Conservation (phyloP, 2,113 vertebrate species). For the Chinchilla lanigera region DNA sequence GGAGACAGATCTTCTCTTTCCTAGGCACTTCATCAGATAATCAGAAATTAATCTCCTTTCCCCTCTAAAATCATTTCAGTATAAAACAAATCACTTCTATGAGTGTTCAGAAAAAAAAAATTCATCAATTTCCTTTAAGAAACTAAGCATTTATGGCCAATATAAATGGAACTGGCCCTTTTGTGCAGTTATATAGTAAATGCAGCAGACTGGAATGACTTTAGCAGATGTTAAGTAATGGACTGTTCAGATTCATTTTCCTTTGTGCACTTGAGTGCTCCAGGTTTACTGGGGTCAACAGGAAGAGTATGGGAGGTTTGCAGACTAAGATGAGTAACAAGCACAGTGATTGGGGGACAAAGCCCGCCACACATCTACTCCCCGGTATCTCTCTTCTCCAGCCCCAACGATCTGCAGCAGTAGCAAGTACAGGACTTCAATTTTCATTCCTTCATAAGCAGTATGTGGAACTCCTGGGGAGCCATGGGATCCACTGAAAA, state of each 20-base stretch:
- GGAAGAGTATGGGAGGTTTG: background rate
- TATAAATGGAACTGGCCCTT: background rate
- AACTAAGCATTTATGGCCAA: conserved; percentile 28
- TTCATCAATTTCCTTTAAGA: conserved; percentile 1
- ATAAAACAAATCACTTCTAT: background rate
- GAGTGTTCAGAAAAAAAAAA: background rate
- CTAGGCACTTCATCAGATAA: background rate
- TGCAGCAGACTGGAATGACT: background rate
- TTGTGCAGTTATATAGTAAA: background rate
- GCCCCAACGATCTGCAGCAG: background rate
- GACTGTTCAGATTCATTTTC: background rate
- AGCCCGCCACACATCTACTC: background rate
- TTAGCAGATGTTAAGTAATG: background rate
- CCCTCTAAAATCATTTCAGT: conserved; percentile 5
- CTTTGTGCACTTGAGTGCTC: background rate
- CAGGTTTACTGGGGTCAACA: background rate
- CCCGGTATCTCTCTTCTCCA: background rate
- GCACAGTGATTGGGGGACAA: background rate
- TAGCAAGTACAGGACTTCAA: background rate
- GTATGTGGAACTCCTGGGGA: background rate
- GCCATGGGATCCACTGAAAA: background rate
- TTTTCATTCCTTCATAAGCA: background rate
- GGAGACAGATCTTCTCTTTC: background rate
- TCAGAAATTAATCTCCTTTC: background rate
- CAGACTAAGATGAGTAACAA: background rate